A percentile compares a stretch with the other conserved stretches of the same genome.
These are phyloP conservation scores for Macquaria ambigua DNA, from an alignment of 2,113 vertebrate genomes.

Conservation along the genomic window DNA sequence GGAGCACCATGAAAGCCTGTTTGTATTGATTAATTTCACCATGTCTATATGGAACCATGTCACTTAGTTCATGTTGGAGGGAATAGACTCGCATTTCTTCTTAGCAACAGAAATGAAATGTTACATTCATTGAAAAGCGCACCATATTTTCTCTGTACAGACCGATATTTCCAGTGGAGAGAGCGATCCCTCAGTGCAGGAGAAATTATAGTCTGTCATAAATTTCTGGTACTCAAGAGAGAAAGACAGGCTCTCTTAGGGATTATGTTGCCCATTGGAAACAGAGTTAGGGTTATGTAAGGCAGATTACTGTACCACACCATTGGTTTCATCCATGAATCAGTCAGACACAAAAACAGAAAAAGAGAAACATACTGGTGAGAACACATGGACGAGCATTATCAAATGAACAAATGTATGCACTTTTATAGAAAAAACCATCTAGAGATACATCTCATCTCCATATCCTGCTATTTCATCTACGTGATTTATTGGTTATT, in stretches of 20 bases:
- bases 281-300: conserved; percentile 71
- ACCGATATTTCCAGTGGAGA: background rate
- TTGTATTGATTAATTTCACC: background rate
- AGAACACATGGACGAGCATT: background rate
- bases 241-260: conserved; percentile 29
- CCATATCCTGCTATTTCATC: background rate
- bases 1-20: background rate
- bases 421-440: background rate
- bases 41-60: background rate
- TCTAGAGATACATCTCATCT: background rate
- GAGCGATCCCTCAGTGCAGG: background rate
- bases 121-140: background rate
- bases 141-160: background rate
- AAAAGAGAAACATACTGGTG: background rate
- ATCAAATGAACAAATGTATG: background rate
- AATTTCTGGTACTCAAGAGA: conserved; percentile 20
- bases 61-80: background rate
- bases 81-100: background rate
- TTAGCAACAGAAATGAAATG: background rate
- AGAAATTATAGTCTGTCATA: conserved; percentile 21
- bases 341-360: conserved; percentile 26
- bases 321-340: conserved; percentile 50
- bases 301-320: conserved; percentile 59
- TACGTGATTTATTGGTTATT: background rate
- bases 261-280: conserved; percentile 64